Percentiles rank a stretch among this genome's conserved stretches.
Evolutionary conservation across 92 coral and sea anemone genomes (phyloP).

Genomic region (Palythoa heliodiscus): DNA sequence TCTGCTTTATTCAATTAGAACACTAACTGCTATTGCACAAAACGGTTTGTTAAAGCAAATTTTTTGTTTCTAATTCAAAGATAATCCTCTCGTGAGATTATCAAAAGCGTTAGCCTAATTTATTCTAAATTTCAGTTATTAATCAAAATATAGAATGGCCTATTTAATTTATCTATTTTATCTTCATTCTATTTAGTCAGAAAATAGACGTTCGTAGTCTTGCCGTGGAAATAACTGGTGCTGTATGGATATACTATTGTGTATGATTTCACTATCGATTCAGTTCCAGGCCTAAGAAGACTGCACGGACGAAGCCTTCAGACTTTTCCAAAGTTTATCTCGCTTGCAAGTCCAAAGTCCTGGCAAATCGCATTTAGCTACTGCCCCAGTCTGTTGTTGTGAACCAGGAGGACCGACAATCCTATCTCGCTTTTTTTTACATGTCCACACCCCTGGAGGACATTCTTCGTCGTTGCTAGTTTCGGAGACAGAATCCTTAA

Average conservation of each 20-base stretch:
- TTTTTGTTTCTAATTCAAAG: too few relatives aligned
- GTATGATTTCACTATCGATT: conserved; percentile 2
- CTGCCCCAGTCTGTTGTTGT: neutral
- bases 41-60: too few relatives aligned
- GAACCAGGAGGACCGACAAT: conserved; percentile 21
- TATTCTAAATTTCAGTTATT: neutral
- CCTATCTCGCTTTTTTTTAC: conserved; percentile 17
- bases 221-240: neutral
- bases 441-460: conserved; percentile 21
- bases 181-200: neutral
- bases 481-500: neutral
- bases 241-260: neutral
- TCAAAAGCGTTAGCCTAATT: too few relatives aligned
- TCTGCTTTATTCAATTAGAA: too few relatives aligned
- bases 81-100: too few relatives aligned
- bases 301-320: neutral
- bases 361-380: conserved; percentile 24
- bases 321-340: neutral
- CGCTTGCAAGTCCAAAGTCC: conserved; percentile 48
- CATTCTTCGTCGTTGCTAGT: neutral
- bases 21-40: too few relatives aligned
- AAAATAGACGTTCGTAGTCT: conserved; percentile 9
- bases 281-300: conserved; percentile 10
- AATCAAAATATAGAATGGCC: conserved; percentile 31
- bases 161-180: neutral